Evolutionary conservation across 2,888 invertebrate species (phyloP), one percentile per base, ranked within the genome.

Genomic region (Oscheius sp.): DNA sequence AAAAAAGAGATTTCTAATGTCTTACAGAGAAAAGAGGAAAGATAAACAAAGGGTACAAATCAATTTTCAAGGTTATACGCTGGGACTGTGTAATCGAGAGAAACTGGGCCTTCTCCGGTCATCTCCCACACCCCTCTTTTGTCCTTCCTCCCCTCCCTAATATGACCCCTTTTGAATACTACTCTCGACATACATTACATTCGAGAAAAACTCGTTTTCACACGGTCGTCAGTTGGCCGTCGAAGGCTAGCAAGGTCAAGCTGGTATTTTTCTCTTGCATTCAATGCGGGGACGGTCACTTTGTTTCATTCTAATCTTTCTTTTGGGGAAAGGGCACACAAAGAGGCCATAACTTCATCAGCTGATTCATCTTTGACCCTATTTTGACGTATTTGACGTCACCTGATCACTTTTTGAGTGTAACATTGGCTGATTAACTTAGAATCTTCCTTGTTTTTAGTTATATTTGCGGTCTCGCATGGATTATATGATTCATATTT

Each of bases 161-260:
- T 24, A 22, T 5, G 22, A 47, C 22, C 36, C 54, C 20, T 47
- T 12, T n/a, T 38, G 38, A 30, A 44, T 41, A 59, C 41, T 59
- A 59, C 59, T 59, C 59, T 59, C 59, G 59, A 59, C 59, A 59
- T 59, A 59, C 59, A 59, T 59, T 59, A 59, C 59, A 59, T 59
- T 44, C 44, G 38, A 41, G 44, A 28, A 50, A 28, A 59, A 59
- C 59, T 59, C 59, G 59, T 59, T 59, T 59, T 36, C 17, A 47
- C 24, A 24, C 30, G 41, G 59, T 38, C 33, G n/a, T n/a, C n/a
- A n/a, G n/a, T n/a, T n/a, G n/a, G n/a, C n/a, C n/a, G n/a, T n/a
- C n/a, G n/a, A n/a, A n/a, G n/a, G n/a, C 41, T 22, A 38, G 41
- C 59, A 59, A 59, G 59, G 59, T 44, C 59, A 59, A 59, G 59